phyloP scores from a whole-genome alignment of 2,113 vertebrate genomes.

The Periophthalmodon schlosseri region DNA sequence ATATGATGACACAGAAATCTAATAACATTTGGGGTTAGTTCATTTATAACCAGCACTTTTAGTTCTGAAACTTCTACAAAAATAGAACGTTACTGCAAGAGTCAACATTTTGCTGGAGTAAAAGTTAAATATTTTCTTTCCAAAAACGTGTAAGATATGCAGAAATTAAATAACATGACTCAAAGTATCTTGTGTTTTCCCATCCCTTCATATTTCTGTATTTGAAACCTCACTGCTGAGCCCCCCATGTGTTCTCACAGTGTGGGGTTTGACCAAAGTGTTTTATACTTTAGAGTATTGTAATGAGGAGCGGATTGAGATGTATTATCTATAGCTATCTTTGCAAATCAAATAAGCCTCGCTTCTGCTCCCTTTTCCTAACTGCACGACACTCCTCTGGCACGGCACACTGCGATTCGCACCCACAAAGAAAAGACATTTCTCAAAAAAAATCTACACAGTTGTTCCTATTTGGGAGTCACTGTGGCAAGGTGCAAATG shows the following conservation, averaged over 20 bases:
- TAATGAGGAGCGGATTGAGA: constrained; percentile 25
- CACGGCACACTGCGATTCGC: constrained; percentile 12
- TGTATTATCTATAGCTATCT: constrained; percentile 21
- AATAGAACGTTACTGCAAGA: neutral
- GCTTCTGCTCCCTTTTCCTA: constrained; percentile 11
- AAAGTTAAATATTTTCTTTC: neutral
- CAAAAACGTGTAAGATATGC: neutral
- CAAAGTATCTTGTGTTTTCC: neutral
- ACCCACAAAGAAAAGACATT: constrained; percentile 14
- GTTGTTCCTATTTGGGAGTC: constrained; percentile 37
- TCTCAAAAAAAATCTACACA: constrained; percentile 23
- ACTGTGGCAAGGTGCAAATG: constrained; percentile 40
- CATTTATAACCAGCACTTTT: constrained; percentile 35
- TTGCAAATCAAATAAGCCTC: constrained; percentile 21
- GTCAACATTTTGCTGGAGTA: neutral
- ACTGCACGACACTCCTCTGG: constrained; percentile 20
- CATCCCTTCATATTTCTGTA: neutral
- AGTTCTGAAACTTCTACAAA: constrained; percentile 11
- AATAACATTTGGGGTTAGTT: constrained; percentile 42
- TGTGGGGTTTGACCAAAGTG: constrained; percentile 2
- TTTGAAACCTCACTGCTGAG: constrained; percentile 7
- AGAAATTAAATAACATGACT: neutral
- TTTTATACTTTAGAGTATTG: constrained; percentile 11
- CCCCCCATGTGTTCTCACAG: constrained; percentile 12
- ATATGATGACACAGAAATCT: constrained; percentile 52